Evolutionary conservation across 1,140 invertebrate genomes (phyloP).

Genomic region (Stegodyphus mimosarum): DNA sequence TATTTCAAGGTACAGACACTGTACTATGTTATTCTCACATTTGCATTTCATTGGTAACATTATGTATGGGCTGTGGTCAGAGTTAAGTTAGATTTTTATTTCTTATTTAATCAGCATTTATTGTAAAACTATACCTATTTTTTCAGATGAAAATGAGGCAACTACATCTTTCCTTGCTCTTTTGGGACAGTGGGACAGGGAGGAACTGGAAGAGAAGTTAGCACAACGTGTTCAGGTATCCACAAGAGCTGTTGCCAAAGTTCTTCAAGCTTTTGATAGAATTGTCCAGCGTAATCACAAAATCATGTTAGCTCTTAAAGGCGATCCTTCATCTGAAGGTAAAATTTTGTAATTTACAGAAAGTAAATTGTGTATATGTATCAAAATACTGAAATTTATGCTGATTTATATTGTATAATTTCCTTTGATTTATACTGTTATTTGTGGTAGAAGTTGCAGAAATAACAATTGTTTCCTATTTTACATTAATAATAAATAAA

Average conservation of each 20-base stretch:
- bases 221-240: constrained; percentile 86
- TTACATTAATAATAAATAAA: too few species aligned
- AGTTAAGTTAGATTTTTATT: too few species aligned
- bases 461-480: too few species aligned
- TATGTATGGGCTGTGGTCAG: too few species aligned
- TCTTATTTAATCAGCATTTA: background rate
- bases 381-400: too few species aligned
- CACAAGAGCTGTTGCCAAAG: constrained; percentile 89
- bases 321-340: constrained; percentile 72
- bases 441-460: too few species aligned
- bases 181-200: constrained; percentile 97
- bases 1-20: too few species aligned
- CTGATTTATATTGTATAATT: too few species aligned
- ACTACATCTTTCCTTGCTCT: constrained; percentile 96
- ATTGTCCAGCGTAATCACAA: constrained; percentile 93
- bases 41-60: too few species aligned
- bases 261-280: constrained; percentile 95
- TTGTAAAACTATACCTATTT: background rate
- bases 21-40: too few species aligned
- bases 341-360: background rate
- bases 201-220: constrained; percentile 94
- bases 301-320: constrained; percentile 87
- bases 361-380: too few species aligned
- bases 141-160: constrained; percentile 93
- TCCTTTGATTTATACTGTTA: too few species aligned